A percentile compares a stretch with the other conserved stretches of the same genome.
Conservation (phyloP, 2,888 invertebrate species). For the Laothoe populi region DNA sequence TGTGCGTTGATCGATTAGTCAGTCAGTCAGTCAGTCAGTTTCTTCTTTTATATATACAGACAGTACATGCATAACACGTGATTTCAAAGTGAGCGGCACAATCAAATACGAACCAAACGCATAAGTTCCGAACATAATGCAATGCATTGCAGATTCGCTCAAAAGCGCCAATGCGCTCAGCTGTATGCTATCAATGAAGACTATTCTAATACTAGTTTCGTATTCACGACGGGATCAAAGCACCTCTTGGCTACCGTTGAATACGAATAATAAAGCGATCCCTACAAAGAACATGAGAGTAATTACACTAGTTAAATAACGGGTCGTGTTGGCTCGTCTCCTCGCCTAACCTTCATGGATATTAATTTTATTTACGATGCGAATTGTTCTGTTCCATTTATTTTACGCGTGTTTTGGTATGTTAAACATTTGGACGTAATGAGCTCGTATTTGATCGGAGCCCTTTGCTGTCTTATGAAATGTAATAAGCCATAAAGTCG, state of each 20-base stretch:
- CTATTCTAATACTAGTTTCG: constrained; percentile 54
- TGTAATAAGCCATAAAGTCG: constrained; percentile 29
- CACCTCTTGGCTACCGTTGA: constrained; percentile 58
- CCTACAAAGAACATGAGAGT: constrained; percentile 43
- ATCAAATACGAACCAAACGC: constrained; percentile 42
- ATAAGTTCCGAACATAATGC: constrained; percentile 33
- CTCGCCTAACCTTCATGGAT: constrained; percentile 54
- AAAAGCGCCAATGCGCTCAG: constrained; percentile 40
- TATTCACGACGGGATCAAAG: constrained; percentile 71
- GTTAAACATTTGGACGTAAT: constrained; percentile 39
- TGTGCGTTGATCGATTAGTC: too few species aligned
- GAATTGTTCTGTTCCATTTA: constrained; percentile 55
- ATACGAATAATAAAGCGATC: constrained; percentile 58
- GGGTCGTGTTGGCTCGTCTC: constrained; percentile 25
- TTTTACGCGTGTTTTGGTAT: constrained; percentile 45
- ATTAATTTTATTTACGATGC: constrained; percentile 55
- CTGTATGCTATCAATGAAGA: constrained; percentile 63
- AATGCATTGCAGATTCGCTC: constrained; percentile 40
- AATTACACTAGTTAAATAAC: constrained; percentile 53
- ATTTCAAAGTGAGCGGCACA: neutral
- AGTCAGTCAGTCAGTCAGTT: too few species aligned
- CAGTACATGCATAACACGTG: constrained; percentile 1
- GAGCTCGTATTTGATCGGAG: constrained; percentile 35
- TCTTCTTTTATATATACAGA: too few species aligned
- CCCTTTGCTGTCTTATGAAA: constrained; percentile 37